phyloP scores from a whole-genome alignment of 2,113 vertebrate genomes.

The Sturnira hondurensis region DNA sequence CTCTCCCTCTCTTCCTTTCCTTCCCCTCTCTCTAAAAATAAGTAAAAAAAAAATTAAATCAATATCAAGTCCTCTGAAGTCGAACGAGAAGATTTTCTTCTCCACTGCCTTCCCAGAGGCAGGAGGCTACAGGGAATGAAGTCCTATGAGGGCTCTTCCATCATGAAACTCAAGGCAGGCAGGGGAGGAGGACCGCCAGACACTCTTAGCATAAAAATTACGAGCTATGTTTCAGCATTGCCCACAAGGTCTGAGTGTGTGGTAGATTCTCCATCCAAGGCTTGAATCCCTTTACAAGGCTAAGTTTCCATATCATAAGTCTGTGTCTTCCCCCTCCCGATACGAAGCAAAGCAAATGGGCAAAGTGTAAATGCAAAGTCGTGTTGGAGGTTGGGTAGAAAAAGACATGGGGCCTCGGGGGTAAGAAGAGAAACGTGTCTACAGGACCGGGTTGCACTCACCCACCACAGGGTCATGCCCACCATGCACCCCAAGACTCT shows the following conservation, averaged over 20 bases:
- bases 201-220: neutral
- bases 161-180: neutral
- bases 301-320: neutral
- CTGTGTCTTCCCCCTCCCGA: neutral
- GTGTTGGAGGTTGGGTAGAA: neutral
- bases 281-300: neutral
- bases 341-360: too few species aligned
- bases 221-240: neutral
- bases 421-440: neutral
- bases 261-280: neutral
- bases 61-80: neutral
- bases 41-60: too few species aligned
- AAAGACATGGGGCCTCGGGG: neutral
- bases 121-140: neutral
- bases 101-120: neutral
- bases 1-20: too few species aligned
- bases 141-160: neutral
- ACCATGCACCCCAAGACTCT: neutral
- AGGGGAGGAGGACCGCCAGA: neutral
- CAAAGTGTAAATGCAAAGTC: neutral
- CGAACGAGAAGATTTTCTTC: neutral
- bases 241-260: neutral
- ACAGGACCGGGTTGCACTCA: neutral
- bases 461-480: neutral
- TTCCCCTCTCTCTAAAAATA: too few species aligned